A percentile compares a stretch with the other conserved stretches of the same genome.
phyloP scores from a whole-genome alignment of 2,888 invertebrate species.

The Xestia rhomboidea region DNA sequence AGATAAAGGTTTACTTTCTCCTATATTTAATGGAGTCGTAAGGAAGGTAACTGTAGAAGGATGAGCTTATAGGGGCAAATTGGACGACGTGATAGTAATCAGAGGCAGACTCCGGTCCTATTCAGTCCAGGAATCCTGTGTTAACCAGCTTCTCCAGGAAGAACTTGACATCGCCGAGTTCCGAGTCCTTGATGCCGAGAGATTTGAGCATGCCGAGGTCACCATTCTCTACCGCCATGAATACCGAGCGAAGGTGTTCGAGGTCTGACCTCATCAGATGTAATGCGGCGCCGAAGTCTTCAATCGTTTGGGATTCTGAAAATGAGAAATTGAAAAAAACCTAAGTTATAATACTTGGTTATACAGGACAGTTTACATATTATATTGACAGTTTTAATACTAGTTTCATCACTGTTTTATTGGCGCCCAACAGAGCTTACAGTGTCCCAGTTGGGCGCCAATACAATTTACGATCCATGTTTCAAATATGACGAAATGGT shows the following conservation, averaged over 20 bases:
- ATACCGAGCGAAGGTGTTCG: conserved; percentile 97
- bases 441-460: conserved; percentile 57
- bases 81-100: conserved; percentile 93
- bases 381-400: no score
- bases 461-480: conserved; percentile 21
- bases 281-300: conserved; percentile 97
- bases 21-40: conserved; percentile 89
- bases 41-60: conserved; percentile 93
- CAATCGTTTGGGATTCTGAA: conserved; percentile 98
- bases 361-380: not conserved
- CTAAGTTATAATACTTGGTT: conserved; percentile 5
- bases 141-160: conserved; percentile 98
- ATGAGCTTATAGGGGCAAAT: conserved; percentile 93
- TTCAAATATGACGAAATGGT: conserved; percentile 38
- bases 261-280: conserved; percentile 96
- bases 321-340: conserved; percentile 36
- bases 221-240: conserved; percentile 98
- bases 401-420: not conserved
- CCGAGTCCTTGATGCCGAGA: conserved; percentile 98
- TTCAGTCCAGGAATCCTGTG: conserved; percentile 98
- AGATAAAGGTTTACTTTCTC: conserved; percentile 78
- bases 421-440: conserved; percentile 24
- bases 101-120: conserved; percentile 93
- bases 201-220: conserved; percentile 98
- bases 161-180: conserved; percentile 98